These are phyloP conservation scores for Tiliacea aurago DNA, from an alignment of 2,888 invertebrate genomes.

Conservation along the genomic window DNA sequence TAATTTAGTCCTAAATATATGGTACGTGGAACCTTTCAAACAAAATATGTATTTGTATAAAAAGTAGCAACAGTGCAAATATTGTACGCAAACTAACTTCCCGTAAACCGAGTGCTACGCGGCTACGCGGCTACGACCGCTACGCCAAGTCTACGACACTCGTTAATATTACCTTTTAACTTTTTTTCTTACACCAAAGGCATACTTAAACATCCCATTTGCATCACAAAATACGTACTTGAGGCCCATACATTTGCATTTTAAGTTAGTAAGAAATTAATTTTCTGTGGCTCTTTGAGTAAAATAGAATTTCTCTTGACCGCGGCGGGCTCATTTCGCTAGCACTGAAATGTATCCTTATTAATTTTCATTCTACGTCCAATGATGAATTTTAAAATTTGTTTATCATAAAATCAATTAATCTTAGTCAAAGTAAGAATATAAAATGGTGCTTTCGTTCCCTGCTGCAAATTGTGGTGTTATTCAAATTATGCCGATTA, in stretches of 20 bases:
- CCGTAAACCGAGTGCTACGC: conserved; percentile 31
- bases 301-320: conserved; percentile 27
- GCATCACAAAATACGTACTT: conserved; percentile 67
- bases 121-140: conserved; percentile 54
- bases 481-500: conserved; percentile 41
- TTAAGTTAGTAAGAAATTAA: conserved; percentile 64
- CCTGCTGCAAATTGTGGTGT: conserved; percentile 28
- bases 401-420: conserved; percentile 46
- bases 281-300: conserved; percentile 50
- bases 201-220: conserved; percentile 62
- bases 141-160: conserved; percentile 46
- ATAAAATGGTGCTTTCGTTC: conserved; percentile 11
- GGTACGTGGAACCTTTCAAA: not conserved
- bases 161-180: conserved; percentile 36
- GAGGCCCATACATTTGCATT: conserved; percentile 64
- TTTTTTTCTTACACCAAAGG: conserved; percentile 52
- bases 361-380: conserved; percentile 30
- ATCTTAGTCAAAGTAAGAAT: not conserved
- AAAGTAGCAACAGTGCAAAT: not conserved
- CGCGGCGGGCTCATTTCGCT: conserved; percentile 19
- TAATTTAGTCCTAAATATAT: not conserved
- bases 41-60: not conserved
- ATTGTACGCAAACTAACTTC: not conserved
- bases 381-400: conserved; percentile 44
- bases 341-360: conserved; percentile 30